A percentile compares a stretch with the other conserved stretches of the same genome.
Evolutionary conservation across 2,797 vertebrate species (phyloP).

Genomic region (Ispidina picta): DNA sequence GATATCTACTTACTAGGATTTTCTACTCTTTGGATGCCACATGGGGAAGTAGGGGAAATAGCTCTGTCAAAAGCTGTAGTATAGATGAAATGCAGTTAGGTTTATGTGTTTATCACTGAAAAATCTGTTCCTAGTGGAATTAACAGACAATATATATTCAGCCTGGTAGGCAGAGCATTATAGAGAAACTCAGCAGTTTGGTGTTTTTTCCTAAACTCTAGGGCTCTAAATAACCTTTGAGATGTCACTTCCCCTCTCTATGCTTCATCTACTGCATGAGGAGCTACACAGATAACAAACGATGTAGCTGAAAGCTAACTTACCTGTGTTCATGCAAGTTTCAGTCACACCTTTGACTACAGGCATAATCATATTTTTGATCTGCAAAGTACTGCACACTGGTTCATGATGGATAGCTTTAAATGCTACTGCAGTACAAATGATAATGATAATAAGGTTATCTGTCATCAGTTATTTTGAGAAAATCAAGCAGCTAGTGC

Average conservation of each 20-base stretch:
- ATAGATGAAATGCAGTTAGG: not conserved
- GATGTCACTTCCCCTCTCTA: not conserved
- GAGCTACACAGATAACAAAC: not conserved
- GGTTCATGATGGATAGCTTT: not conserved
- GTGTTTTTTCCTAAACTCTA: rapidly evolving
- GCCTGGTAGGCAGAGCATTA: not conserved
- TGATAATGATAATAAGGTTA: not conserved
- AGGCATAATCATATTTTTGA: not conserved
- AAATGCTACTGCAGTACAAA: not conserved
- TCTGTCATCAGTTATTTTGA: not conserved
- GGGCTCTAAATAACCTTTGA: not conserved
- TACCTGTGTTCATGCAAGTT: not conserved
- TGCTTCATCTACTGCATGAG: not conserved
- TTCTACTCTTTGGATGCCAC: not conserved
- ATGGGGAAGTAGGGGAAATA: not conserved
- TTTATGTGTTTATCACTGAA: not conserved
- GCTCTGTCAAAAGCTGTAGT: not conserved
- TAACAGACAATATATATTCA: not conserved
- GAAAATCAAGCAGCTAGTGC: not conserved
- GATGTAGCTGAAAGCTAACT: not conserved
- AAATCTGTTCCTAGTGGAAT: not conserved
- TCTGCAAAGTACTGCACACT: not conserved
- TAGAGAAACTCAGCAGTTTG: not conserved
- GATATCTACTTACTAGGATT: not conserved
- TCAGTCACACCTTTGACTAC: not conserved